Percentiles rank a stretch among this genome's conserved stretches.
Conservation (phyloP, 37 sponge, comb jelly and placozoan genomes). For the Oopsacas minuta region DNA sequence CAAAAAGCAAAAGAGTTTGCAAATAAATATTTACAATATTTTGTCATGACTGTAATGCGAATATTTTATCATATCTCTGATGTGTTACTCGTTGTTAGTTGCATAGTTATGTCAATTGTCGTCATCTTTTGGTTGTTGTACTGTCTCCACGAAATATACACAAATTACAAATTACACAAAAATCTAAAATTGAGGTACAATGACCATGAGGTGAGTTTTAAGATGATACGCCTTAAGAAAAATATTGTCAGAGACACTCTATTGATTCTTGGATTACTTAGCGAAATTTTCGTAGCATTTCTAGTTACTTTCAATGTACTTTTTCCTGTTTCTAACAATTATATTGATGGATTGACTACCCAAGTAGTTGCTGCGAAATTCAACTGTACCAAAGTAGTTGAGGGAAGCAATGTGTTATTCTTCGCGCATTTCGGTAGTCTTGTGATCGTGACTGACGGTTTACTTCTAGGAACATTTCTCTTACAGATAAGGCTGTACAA, state of each 20-base stretch:
- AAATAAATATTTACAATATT: too few relatives aligned
- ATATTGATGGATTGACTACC: too few relatives aligned
- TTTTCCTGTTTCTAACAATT: neutral
- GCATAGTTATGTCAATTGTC: neutral
- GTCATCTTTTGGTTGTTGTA: neutral
- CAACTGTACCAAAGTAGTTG: neutral
- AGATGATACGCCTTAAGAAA: neutral
- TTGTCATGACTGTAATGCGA: neutral
- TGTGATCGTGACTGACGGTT: neutral
- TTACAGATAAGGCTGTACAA: neutral
- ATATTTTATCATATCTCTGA: neutral
- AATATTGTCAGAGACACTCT: neutral
- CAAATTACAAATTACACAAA: neutral
- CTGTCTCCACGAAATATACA: neutral
- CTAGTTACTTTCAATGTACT: neutral
- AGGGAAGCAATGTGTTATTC: neutral
- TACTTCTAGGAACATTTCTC: neutral
- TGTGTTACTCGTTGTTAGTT: neutral
- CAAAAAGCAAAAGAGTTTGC: too few relatives aligned
- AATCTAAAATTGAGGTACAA: neutral
- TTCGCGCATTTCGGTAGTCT: neutral
- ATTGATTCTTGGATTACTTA: neutral
- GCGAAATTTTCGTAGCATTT: neutral
- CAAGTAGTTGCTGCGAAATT: neutral
- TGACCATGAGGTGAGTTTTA: neutral